Evolutionary conservation across 2,888 invertebrate species (phyloP).

Genomic region (Esperia sulphurella): DNA sequence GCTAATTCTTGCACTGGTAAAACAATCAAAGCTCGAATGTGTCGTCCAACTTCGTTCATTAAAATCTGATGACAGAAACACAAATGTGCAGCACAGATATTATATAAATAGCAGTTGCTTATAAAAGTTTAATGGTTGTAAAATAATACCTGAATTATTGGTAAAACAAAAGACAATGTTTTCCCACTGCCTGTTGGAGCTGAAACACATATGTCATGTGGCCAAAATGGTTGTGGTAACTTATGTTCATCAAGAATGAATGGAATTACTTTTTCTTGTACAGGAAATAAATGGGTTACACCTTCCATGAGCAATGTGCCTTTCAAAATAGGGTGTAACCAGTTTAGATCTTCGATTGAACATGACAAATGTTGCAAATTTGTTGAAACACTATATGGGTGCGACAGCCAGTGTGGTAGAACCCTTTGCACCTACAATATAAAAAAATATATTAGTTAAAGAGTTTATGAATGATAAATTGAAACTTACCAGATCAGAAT

Average conservation of each 20-base stretch:
- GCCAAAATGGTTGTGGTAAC: slow-evolving; percentile 82
- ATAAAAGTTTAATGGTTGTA: neutral
- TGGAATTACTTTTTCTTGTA: slow-evolving; percentile 88
- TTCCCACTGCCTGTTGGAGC: slow-evolving; percentile 99
- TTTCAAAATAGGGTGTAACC: slow-evolving; percentile 82
- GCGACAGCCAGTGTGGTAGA: slow-evolving; percentile 92
- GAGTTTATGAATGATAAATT: neutral
- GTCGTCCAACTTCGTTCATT: slow-evolving; percentile 79
- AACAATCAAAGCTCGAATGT: slow-evolving; percentile 91
- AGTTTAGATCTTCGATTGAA: slow-evolving; percentile 76
- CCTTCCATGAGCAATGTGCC: slow-evolving; percentile 83
- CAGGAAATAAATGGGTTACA: slow-evolving; percentile 90
- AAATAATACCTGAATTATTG: slow-evolving; percentile 86
- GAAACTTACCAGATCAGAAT: too few species aligned
- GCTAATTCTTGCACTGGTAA: slow-evolving; percentile 96
- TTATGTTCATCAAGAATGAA: slow-evolving; percentile 84
- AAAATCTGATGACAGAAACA: slow-evolving; percentile 69
- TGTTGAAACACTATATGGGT: slow-evolving; percentile 88
- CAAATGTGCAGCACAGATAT: too few species aligned
- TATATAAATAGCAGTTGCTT: too few species aligned
- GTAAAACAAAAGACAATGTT: slow-evolving; percentile 95
- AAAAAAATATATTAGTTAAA: neutral
- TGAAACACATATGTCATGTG: slow-evolving; percentile 95
- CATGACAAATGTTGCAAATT: slow-evolving; percentile 80
- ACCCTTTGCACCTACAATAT: slow-evolving; percentile 84